phyloP scores from a whole-genome alignment of 2,113 vertebrate genomes.

The Oreotrochilus melanogaster region DNA sequence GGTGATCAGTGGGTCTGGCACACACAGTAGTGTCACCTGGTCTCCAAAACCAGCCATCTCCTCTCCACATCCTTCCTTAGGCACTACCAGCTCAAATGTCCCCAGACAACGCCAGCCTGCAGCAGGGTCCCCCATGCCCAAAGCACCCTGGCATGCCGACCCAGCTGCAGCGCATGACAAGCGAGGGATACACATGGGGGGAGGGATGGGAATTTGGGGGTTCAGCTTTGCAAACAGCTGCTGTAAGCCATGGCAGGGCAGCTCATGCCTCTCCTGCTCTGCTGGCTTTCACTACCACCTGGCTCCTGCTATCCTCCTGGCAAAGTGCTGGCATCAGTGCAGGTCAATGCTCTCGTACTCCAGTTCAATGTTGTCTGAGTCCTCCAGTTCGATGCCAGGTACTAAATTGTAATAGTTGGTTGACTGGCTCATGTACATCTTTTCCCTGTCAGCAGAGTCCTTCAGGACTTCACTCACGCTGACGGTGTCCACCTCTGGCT shows the following conservation, averaged over 20 bases:
- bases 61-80: neutral
- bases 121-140: neutral
- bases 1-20: neutral
- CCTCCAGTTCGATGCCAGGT: slow-evolving; percentile 87
- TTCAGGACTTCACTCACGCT: slow-evolving; percentile 89
- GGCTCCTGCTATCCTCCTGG: neutral
- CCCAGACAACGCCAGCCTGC: neutral
- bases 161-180: neutral
- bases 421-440: slow-evolving; percentile 87
- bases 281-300: fast-evolving
- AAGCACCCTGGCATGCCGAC: neutral
- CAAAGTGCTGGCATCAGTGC: slow-evolving; percentile 16
- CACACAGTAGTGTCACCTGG: neutral
- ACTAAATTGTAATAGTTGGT: slow-evolving; percentile 91
- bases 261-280: neutral
- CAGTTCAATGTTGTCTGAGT: slow-evolving; percentile 81
- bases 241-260: neutral
- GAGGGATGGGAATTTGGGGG: neutral
- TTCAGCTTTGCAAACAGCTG: neutral
- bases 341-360: slow-evolving; percentile 86
- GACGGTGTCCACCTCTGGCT: slow-evolving; percentile 80
- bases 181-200: fast-evolving
- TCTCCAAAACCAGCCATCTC: neutral
- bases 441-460: slow-evolving; percentile 87
- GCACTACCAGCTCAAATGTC: neutral